A percentile compares a stretch with the other conserved stretches of the same genome.
Evolutionary conservation across 2,113 vertebrate genomes (phyloP).

Genomic region (Myotis brandtii): DNA sequence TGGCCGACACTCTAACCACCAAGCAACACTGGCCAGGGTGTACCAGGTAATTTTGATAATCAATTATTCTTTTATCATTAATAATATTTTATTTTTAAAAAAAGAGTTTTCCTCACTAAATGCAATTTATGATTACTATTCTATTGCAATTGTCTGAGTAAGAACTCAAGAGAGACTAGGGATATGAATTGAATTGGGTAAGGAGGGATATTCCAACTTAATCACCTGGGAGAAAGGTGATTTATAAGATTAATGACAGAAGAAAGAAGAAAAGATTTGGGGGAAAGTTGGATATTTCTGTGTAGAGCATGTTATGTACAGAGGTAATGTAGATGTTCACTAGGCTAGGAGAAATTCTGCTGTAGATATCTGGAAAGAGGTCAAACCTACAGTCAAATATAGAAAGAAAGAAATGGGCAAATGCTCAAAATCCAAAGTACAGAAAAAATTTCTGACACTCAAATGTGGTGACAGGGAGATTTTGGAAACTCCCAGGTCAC

Average conservation of each 20-base stretch:
- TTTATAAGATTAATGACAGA: background rate
- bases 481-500: background rate
- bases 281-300: background rate
- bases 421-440: background rate
- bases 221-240: background rate
- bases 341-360: background rate
- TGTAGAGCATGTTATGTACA: background rate
- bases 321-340: background rate
- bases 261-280: background rate
- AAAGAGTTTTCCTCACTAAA: background rate
- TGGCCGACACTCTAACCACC: too few relatives aligned
- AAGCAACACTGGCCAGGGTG: too few relatives aligned
- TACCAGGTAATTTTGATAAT: background rate
- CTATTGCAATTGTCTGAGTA: background rate
- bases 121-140: background rate
- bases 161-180: background rate
- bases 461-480: background rate
- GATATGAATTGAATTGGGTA: background rate
- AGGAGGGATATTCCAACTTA: background rate
- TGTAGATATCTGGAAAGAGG: background rate
- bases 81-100: background rate
- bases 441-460: background rate
- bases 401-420: background rate
- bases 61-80: background rate
- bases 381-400: background rate